Evolutionary conservation across 1,140 invertebrate species (phyloP).

Genomic region (Drosophila lini): DNA sequence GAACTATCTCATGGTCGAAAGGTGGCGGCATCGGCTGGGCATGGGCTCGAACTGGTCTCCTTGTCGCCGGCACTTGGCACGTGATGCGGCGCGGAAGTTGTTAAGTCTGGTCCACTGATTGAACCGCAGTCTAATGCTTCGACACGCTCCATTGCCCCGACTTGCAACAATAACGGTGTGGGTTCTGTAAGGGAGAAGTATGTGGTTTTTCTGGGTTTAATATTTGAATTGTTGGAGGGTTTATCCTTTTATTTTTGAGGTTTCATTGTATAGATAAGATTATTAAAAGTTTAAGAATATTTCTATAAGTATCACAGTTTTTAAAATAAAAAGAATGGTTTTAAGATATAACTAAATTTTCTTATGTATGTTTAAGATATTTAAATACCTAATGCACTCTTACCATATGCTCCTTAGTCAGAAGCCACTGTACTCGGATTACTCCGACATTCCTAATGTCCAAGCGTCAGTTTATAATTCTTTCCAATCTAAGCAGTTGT

Average conservation of each 20-base stretch:
- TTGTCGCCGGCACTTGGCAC: slow-evolving; percentile 48
- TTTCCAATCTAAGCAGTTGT: slow-evolving; percentile 27
- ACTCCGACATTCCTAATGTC: slow-evolving; percentile 56
- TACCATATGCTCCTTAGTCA: background rate
- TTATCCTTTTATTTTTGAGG: background rate
- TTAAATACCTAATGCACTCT: background rate
- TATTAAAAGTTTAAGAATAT: background rate
- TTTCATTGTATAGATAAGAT: background rate
- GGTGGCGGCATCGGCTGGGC: slow-evolving; percentile 10
- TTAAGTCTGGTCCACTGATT: slow-evolving; percentile 68
- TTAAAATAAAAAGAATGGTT: background rate
- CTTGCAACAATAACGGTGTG: slow-evolving; percentile 52
- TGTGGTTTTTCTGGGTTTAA: background rate
- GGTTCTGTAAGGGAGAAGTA: background rate
- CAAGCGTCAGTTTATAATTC: slow-evolving; percentile 72
- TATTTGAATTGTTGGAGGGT: background rate
- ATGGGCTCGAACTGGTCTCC: slow-evolving; percentile 9
- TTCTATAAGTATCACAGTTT: background rate
- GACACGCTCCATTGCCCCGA: slow-evolving; percentile 67
- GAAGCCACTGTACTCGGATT: slow-evolving; percentile 30
- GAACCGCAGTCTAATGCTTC: slow-evolving; percentile 60
- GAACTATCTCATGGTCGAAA: slow-evolving; percentile 40
- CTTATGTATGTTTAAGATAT: background rate
- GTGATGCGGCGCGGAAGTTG: slow-evolving; percentile 69
- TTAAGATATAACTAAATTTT: background rate